Base-by-base conservation (phyloP, 2,113 vertebrate genomes). In the Rissa tridactyla region DNA sequence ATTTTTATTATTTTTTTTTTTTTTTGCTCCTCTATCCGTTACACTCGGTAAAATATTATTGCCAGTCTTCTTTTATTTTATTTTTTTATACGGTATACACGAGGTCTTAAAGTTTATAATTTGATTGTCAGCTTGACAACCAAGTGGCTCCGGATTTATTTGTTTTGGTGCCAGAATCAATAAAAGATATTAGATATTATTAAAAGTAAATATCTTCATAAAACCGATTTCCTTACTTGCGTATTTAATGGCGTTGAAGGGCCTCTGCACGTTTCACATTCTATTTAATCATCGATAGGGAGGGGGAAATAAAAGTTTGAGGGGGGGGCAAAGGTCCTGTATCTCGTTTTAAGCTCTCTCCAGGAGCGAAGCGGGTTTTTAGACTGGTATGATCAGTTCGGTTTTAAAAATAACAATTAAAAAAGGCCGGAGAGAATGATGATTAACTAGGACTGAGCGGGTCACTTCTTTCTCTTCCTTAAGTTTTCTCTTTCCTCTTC, bases 371-470 rank as follows among this genome's bases (percentile, higher is more conserved):
- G 98, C 92, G 97, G 97, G 97, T 96, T 98, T 98, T 98, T 99
- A 98, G 98, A 98, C 98, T 98, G 98, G 98, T 98, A 97, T 80
- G 94, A 98, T 98, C 98, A 98, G 97, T 98, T 98, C 94, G 90
- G 95, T 95, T 98, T 95, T 82, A 94, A 98, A 98, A 46, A 46
- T 46, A 62, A 98, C 97, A 51, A 55, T 10, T 60, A 68, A 5
- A 78, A 86, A 86, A 89, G 64, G 81, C 49, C 42, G 98, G 98
- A 98, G 97, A 98, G 98, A 98, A 99, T 98, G 98, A 98, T 98
- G 98, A 99, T 99, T 99, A 98, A 99, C 97, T 98, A 99, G 97
- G 99, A 98, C 96, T 98, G 97, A 97, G 97, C 96, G 92, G 98
- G 98, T 97, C 96, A 96, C 98, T 96, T 92, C 86, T 70, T 97